Evolutionary conservation across 2,113 vertebrate species (phyloP).

Genomic region (Bombycilla garrulus): DNA sequence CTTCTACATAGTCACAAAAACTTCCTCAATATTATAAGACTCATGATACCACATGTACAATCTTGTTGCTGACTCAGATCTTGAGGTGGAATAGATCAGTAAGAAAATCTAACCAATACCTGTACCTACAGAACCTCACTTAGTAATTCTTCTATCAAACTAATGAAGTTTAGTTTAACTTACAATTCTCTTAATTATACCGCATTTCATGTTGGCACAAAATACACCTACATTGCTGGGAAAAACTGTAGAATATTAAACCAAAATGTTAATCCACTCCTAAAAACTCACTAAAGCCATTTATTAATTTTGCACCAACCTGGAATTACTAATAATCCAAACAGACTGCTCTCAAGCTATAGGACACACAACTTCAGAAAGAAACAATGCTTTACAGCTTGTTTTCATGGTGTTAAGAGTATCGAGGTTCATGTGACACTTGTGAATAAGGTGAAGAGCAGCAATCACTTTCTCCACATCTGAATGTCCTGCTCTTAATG

Average conservation of each 20-base stretch:
- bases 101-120: neutral
- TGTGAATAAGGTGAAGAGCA: neutral
- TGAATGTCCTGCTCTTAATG: neutral
- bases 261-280: neutral
- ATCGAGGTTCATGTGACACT: accelerated
- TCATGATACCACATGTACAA: neutral
- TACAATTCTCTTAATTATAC: neutral
- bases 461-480: neutral
- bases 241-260: neutral
- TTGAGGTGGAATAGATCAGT: neutral
- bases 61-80: neutral
- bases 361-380: neutral
- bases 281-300: neutral
- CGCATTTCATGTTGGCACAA: neutral
- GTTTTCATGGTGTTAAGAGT: neutral
- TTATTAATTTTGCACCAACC: neutral
- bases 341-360: neutral
- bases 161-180: neutral
- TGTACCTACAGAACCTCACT: neutral
- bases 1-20: neutral
- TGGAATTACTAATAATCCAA: neutral
- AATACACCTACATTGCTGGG: neutral
- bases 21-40: accelerated
- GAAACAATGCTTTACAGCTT: neutral
- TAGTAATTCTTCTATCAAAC: neutral